These are phyloP conservation scores for Disparrhopalites patrizii DNA, from an alignment of 2,888 invertebrate genomes.

Conservation along the genomic window DNA sequence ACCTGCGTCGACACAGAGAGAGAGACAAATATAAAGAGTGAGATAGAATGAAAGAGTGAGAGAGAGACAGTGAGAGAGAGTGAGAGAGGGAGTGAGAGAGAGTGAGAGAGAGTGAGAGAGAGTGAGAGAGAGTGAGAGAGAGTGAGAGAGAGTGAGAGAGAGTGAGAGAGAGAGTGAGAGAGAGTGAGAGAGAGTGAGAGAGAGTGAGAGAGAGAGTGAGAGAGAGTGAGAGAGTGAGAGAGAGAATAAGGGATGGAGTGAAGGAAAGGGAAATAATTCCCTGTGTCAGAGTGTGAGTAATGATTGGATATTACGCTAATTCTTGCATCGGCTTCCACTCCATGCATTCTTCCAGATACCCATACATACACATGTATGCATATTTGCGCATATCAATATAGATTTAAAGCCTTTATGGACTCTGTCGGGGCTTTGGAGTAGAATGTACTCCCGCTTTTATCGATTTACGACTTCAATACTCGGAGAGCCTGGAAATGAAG, in stretches of 20 bases:
- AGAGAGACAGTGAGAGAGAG: not conserved
- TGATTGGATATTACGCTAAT: constrained; percentile 30
- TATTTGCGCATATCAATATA: too few relatives aligned
- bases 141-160: not conserved
- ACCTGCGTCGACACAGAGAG: constrained; percentile 13
- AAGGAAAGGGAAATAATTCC: constrained; percentile 29
- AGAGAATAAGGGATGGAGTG: not conserved
- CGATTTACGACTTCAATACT: too few relatives aligned
- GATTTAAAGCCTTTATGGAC: too few relatives aligned
- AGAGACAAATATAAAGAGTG: not conserved
- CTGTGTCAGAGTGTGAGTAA: constrained; percentile 35
- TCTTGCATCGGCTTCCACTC: constrained; percentile 27
- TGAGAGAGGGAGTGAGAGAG: not conserved
- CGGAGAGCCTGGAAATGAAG: too few relatives aligned
- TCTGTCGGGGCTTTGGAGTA: too few relatives aligned
- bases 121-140: not conserved
- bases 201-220: not conserved
- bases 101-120: not conserved
- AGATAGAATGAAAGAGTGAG: not conserved
- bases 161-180: not conserved
- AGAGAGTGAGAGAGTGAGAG: not conserved
- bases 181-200: not conserved
- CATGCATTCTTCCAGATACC: constrained; percentile 14
- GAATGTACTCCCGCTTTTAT: too few relatives aligned
- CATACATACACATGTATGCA: not conserved